Base-by-base conservation (phyloP, 2,888 invertebrate species). In the Dorcus hopei region DNA sequence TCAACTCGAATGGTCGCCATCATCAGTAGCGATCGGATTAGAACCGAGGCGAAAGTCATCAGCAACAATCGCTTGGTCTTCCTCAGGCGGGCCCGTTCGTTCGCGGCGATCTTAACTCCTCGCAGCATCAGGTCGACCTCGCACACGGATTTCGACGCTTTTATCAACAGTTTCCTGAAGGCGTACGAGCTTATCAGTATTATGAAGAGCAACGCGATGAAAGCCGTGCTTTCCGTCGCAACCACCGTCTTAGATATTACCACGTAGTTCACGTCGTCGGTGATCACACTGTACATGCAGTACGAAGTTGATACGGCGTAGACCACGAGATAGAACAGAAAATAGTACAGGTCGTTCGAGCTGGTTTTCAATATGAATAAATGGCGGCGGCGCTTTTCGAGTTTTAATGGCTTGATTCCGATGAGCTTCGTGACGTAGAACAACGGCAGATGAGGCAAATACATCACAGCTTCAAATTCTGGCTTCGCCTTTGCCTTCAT, bases 1-100 rank as follows among this genome's bases (percentile, higher is more conserved):
- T 68, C 65, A n/a, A 68, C 59, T 26, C 65, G 55, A 11, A 68
- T 42, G 3, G 66, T 65, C 8, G 65, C 52, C 5, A 65, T 56
- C 52, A 69, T 62, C 1, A 69, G 49, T 3, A 65, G 42, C 7
- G 58, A 55, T 54, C 70, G 59, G 7, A 68, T 5, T 11, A 61
- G 11, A 33, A 65, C 58, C 3, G 70, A 65, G 23, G 58, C 19
- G 5, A 68, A 49, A 49, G 67, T 64, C 3, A 66, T 42, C 3
- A 61, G 50, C 23, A 61, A 62, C 39, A 61, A 42, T 14, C 7
- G 14, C 9, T 11, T 11, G 11, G 42, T 14, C 11, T 14, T 42
- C 14, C 9, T 14, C 7, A 14, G 14, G 14, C 42, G 42, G 3
- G 42, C 42, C 5, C 42, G 14, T 42, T 14, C 42, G 9, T 42